These are phyloP conservation scores for Patella pellucida DNA, from an alignment of 2,888 invertebrate genomes.

Conservation along the genomic window DNA sequence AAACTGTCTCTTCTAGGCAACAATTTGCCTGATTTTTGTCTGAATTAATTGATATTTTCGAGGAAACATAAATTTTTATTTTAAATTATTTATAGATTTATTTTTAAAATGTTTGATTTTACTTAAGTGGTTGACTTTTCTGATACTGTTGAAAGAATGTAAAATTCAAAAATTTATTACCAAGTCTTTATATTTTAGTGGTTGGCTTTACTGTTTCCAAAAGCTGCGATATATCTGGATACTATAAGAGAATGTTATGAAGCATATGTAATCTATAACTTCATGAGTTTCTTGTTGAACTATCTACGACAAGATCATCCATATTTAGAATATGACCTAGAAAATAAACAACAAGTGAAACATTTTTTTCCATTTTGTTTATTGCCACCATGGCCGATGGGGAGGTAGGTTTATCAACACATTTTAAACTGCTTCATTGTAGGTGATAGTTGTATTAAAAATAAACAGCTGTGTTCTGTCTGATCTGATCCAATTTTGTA, in stretches of 20 bases:
- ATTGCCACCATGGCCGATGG: conserved; percentile 90
- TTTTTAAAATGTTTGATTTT: no score
- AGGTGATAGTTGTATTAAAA: no score
- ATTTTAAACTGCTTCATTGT: no score
- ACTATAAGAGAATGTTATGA: conserved; percentile 95
- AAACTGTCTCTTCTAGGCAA: no score
- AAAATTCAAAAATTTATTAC: background rate
- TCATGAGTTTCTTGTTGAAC: conserved; percentile 93
- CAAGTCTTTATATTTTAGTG: conserved; percentile 75
- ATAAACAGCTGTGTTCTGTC: no score
- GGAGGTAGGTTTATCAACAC: conserved; percentile 75
- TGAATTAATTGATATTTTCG: background rate
- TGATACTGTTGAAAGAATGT: background rate
- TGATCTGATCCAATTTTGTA: no score
- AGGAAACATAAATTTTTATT: background rate
- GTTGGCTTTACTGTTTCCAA: conserved; percentile 89
- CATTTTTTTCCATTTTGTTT: conserved; percentile 94
- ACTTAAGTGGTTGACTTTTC: no score
- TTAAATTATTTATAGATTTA: background rate
- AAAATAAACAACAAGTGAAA: conserved; percentile 82
- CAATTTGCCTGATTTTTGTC: no score
- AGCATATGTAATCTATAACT: conserved; percentile 97
- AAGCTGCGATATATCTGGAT: conserved; percentile 92
- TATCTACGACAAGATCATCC: conserved; percentile 86
- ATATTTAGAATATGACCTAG: conserved; percentile 81